Percentiles rank a stretch among this genome's conserved stretches.
These are phyloP conservation scores for Rhodeus uyekii DNA, from an alignment of 2,797 vertebrate genomes.

Conservation along the genomic window DNA sequence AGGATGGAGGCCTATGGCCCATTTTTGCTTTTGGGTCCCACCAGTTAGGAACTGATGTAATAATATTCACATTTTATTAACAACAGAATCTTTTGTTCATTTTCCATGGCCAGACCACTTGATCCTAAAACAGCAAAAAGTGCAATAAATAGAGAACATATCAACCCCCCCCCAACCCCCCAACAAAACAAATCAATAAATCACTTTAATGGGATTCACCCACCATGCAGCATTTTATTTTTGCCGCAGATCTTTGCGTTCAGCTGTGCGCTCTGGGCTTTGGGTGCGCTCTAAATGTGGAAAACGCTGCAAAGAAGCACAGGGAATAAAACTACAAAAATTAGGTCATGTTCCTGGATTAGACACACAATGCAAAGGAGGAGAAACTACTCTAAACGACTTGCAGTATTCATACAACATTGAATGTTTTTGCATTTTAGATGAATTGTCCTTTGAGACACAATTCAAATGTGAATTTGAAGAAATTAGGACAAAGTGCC, in stretches of 20 bases:
- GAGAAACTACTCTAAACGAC: constrained; percentile 50
- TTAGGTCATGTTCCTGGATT: constrained; percentile 72
- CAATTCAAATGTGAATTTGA: constrained; percentile 77
- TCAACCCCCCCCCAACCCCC: too few relatives aligned
- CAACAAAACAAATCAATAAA: neutral
- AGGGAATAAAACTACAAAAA: constrained; percentile 66
- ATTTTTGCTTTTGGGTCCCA: neutral
- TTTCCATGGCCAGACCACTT: neutral
- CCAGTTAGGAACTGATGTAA: neutral
- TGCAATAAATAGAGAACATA: neutral
- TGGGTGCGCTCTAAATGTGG: constrained; percentile 59
- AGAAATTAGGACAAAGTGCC: constrained; percentile 68
- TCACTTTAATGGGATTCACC: constrained; percentile 17
- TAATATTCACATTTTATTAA: constrained; percentile 9
- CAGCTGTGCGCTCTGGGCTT: constrained; percentile 56
- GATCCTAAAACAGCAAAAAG: constrained; percentile 16
- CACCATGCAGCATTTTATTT: neutral
- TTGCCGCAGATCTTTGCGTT: constrained; percentile 38
- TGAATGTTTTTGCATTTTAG: constrained; percentile 63
- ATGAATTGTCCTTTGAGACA: constrained; percentile 65
- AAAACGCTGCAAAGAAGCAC: constrained; percentile 71
- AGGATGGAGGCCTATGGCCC: neutral
- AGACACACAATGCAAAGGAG: constrained; percentile 63
- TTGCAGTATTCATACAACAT: constrained; percentile 69
- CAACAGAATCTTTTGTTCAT: neutral